These are phyloP conservation scores for Agelas oroides DNA, from an alignment of 37 sponge, comb jelly and placozoan genomes.

Conservation along the genomic window DNA sequence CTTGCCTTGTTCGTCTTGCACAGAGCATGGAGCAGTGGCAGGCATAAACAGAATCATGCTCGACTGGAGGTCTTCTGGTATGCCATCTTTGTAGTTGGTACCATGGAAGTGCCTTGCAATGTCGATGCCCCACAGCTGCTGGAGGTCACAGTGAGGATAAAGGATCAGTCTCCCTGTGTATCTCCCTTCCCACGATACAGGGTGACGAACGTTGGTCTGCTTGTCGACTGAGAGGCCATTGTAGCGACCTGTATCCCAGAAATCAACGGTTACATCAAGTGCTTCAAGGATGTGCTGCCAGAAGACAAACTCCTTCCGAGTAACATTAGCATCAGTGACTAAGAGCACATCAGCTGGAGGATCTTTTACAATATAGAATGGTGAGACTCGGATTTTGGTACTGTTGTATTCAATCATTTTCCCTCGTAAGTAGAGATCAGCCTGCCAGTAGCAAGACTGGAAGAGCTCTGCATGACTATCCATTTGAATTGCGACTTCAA, in stretches of 20 bases:
- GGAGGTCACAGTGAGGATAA: slow-evolving; percentile 62
- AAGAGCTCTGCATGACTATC: slow-evolving; percentile 77
- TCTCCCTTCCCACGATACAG: slow-evolving; percentile 58
- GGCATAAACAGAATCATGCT: slow-evolving; percentile 57
- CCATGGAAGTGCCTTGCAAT: slow-evolving; percentile 72
- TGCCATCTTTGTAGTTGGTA: not conserved
- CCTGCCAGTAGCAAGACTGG: slow-evolving; percentile 74
- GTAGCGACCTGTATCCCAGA: slow-evolving; percentile 75
- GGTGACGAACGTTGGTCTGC: slow-evolving; percentile 37
- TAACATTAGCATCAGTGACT: slow-evolving; percentile 54
- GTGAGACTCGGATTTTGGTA: slow-evolving; percentile 58
- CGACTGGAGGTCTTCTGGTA: slow-evolving; percentile 30
- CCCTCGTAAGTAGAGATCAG: slow-evolving; percentile 66
- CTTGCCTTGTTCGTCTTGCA: not conserved
- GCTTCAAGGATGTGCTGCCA: slow-evolving; percentile 70
- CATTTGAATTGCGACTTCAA: slow-evolving; percentile 63
- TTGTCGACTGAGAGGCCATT: slow-evolving; percentile 64
- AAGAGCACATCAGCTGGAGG: slow-evolving; percentile 74
- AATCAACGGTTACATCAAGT: slow-evolving; percentile 52
- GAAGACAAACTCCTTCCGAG: slow-evolving; percentile 63
- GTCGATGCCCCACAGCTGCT: slow-evolving; percentile 23
- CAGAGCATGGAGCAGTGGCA: not conserved
- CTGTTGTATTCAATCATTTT: slow-evolving; percentile 77
- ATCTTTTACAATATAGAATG: slow-evolving; percentile 47
- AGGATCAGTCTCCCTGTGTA: slow-evolving; percentile 63